These are phyloP conservation scores for Drosophila prostipennis DNA, from an alignment of 2,888 invertebrate genomes.

Conservation along the genomic window DNA sequence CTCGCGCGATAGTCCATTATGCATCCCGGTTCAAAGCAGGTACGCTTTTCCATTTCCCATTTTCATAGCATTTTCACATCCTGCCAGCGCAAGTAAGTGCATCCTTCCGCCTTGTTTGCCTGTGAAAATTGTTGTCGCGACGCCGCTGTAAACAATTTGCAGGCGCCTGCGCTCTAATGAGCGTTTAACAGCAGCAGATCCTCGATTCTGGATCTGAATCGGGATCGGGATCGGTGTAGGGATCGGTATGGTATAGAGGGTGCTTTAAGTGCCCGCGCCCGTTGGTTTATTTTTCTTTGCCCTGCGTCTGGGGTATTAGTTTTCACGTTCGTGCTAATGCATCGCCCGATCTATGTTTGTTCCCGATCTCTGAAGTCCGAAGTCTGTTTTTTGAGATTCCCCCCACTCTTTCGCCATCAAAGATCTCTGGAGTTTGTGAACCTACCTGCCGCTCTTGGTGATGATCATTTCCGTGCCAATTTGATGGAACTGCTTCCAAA, in stretches of 20 bases:
- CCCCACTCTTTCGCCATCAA: constrained; percentile 36
- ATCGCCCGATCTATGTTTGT: constrained; percentile 42
- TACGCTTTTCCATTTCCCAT: background rate
- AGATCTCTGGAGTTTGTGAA: constrained; percentile 38
- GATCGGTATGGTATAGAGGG: constrained; percentile 6
- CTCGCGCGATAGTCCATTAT: constrained; percentile 47
- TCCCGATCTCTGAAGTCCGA: constrained; percentile 11
- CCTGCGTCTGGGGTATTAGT: constrained; percentile 56
- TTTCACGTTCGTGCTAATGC: constrained; percentile 72
- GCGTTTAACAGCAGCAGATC: constrained; percentile 66
- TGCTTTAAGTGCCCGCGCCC: constrained; percentile 61
- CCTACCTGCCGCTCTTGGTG: constrained; percentile 91
- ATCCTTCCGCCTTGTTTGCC: constrained; percentile 79
- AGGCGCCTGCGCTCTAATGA: constrained; percentile 82
- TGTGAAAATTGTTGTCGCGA: constrained; percentile 83
- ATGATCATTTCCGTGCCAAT: constrained; percentile 92
- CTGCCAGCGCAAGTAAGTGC: constrained; percentile 43
- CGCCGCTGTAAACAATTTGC: constrained; percentile 81
- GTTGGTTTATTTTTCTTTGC: constrained; percentile 59
- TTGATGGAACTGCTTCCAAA: constrained; percentile 90
- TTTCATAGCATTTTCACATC: constrained; percentile 62
- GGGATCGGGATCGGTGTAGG: constrained; percentile 2
- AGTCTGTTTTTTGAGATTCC: background rate
- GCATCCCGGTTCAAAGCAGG: background rate
- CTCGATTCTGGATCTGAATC: constrained; percentile 7